These are phyloP conservation scores for Pseudeuparius sepicola DNA, from an alignment of 2,888 invertebrate genomes.

Conservation along the genomic window DNA sequence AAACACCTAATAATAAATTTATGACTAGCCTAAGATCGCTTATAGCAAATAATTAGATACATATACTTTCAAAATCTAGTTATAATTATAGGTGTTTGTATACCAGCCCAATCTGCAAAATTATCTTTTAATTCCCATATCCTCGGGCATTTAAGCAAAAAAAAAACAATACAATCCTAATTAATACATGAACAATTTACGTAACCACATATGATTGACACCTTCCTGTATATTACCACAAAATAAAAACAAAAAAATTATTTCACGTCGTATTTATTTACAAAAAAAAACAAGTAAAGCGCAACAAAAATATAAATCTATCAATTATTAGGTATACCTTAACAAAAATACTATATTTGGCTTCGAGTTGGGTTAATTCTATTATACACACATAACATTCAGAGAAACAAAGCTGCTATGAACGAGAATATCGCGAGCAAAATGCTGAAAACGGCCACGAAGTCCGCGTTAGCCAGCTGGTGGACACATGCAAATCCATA, in stretches of 20 bases:
- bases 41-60: too few relatives aligned
- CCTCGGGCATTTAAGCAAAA: not conserved
- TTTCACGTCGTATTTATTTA: conserved; percentile 5
- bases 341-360: too few relatives aligned
- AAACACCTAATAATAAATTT: too few relatives aligned
- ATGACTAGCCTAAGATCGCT: too few relatives aligned
- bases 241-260: conserved; percentile 5
- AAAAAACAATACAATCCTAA: conserved; percentile 1
- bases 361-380: too few relatives aligned
- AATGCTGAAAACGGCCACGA: conserved; percentile 64
- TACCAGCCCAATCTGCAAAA: too few relatives aligned
- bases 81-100: too few relatives aligned
- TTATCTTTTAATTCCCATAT: not conserved
- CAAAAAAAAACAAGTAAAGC: too few relatives aligned
- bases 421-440: conserved; percentile 65
- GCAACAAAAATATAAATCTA: too few relatives aligned
- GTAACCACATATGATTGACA: not conserved
- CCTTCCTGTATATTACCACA: not conserved
- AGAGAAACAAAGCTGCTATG: conserved; percentile 55
- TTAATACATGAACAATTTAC: not conserved
- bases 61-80: too few relatives aligned
- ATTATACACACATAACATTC: too few relatives aligned
- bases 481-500: conserved; percentile 62
- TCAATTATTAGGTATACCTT: too few relatives aligned
- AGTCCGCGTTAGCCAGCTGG: conserved; percentile 61